Base-by-base conservation (phyloP, 2,888 invertebrate species). In the Leptarthrus brevirostris region DNA sequence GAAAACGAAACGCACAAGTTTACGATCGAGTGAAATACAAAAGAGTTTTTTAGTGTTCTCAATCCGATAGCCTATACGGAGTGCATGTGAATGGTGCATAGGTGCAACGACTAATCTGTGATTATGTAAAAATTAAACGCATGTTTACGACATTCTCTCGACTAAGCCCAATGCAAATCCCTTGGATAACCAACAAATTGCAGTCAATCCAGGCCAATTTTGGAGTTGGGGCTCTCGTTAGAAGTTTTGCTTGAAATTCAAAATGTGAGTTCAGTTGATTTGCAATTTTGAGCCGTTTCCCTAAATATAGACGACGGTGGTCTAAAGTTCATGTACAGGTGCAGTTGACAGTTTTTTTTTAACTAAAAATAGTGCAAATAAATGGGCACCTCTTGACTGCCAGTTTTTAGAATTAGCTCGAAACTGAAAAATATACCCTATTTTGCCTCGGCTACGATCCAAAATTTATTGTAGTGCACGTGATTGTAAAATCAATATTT, bases 401-500 rank as follows among this genome's bases (percentile, higher is more conserved):
- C n/a, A n/a, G 30, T 30, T 30, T 30, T 30, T 30, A 30, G 16
- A 61, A 26, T 61, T 36, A 30, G 20, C 22, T 18, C 61, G 22
- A 61, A 61, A 20, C 40, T 61, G 40, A 61, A n/a, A 36, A 40
- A 22, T 40, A 22, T 20, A 40, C 36, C 40, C 20, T 3, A n/a
- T 30, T n/a, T 18, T 2, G 10, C 20, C 36, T 30, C 58, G 20
- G 12, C 22, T 61, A 40, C 61, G 36, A 40, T 61, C 61, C 61
- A 61, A 61, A 61, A 36, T 61, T 61, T 61, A 61, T 61, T 61
- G 40, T 44, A 44, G 47, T 72, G 72, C 72, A 72, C 72, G 72
- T 72, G 72, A 72, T 58, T 72, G 40, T 47, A 58, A 72, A 72
- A 72, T 72, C 72, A 30, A 72, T 70, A 52, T 61, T 61, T 61